Base-by-base conservation (phyloP, 2,113 vertebrate species). In the Lagopus leucura region DNA sequence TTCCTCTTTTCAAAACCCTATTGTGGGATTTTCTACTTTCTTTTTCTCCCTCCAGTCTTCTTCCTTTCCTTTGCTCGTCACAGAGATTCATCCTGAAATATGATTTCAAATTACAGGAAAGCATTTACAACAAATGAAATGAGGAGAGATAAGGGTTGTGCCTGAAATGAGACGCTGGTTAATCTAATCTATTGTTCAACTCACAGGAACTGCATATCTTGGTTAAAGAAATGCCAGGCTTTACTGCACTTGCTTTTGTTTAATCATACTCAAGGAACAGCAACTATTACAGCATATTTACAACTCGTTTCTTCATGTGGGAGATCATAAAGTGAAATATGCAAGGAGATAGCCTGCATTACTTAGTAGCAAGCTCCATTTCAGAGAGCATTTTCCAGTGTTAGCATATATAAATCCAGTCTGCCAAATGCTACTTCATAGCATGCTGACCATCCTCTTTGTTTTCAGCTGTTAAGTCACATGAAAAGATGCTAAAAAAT, bases 101-200 rank as follows among this genome's bases (percentile, higher is more conserved):
- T 10, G 8, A 54, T 79, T 85, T 92, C 58, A 88, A 79, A 92
- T 88, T 85, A 82, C 21, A 88, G 52, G 13, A 92, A 82, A 82
- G 18, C 38, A 67, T 85, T 93, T 75, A 67, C 18, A 85, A 20
- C 18, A 57, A 22, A 55, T 82, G 47, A 88, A 92, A 48, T 18
- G 15, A 38, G 66, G 36, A 43, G 50, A 75, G 71, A 54, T 28
- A 72, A 85, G 20, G 42, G 27, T 24, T 88, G 17, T 28, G 17
- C 61, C 61, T 54, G 75, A 78, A 90, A 95, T 21, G 40, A 67
- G 42, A 55, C 20, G 40, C 13, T 60, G 71, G 10, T 75, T 90
- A 79, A 86, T 50, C 27, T 85, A 27, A 90, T 47, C 11, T 75
- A 30, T 5, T 72, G 24, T 64, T 85, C 48, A 82, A 38, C 58